Conservation (phyloP, 2,888 invertebrate genomes). For the Pemphredon lugubris region DNA sequence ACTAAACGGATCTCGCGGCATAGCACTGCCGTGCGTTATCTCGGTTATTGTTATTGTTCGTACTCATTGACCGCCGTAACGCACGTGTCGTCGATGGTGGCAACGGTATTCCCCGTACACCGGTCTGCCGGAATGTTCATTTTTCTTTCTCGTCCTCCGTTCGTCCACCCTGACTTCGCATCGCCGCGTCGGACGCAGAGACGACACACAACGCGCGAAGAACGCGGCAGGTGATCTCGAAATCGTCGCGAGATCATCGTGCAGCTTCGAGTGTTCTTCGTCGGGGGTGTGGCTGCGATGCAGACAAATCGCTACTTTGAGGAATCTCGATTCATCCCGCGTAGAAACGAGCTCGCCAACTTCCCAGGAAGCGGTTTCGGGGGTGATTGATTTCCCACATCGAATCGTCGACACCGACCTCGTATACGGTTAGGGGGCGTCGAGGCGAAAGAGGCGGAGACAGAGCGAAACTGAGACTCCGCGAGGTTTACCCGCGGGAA, state of each 20-base stretch:
- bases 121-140: slow-evolving; percentile 16
- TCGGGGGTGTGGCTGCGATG: too few relatives aligned
- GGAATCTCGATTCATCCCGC: slow-evolving; percentile 56
- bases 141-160: too few relatives aligned
- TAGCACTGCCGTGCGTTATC: slow-evolving; percentile 61
- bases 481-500: slow-evolving; percentile 66
- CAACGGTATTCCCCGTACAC: not conserved
- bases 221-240: not conserved
- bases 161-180: not conserved
- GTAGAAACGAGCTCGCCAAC: slow-evolving; percentile 58
- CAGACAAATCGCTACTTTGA: slow-evolving; percentile 49
- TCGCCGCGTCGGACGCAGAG: not conserved
- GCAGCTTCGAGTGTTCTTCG: slow-evolving; percentile 8
- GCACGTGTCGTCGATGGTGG: slow-evolving; percentile 38
- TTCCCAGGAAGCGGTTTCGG: slow-evolving; percentile 68
- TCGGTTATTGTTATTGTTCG: slow-evolving; percentile 65
- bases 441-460: slow-evolving; percentile 3
- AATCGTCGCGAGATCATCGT: not conserved
- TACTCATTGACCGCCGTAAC: slow-evolving; percentile 45
- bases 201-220: not conserved
- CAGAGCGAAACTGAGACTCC: slow-evolving; percentile 64
- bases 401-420: slow-evolving; percentile 53
- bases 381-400: slow-evolving; percentile 70
- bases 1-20: slow-evolving; percentile 70
- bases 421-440: not conserved